Evolutionary conservation across 2,888 invertebrate species (phyloP).

Genomic region (Drosophila paucipuncta): DNA sequence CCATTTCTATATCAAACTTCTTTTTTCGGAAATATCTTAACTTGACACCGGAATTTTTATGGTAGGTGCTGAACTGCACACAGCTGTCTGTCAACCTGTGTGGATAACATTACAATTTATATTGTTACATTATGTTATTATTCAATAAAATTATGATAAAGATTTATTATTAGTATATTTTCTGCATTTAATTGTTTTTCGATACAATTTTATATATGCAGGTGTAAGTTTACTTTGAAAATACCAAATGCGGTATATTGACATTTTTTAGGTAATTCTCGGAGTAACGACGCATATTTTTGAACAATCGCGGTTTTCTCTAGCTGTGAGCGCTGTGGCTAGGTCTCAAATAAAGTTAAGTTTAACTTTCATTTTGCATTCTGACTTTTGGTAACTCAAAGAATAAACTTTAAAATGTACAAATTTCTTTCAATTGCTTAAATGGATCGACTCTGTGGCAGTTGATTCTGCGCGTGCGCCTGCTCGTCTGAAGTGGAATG

Average conservation of each 20-base stretch:
- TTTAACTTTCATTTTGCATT: background rate
- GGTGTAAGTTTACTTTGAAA: background rate
- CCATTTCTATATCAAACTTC: background rate
- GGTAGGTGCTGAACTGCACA: no score
- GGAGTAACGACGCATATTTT: background rate
- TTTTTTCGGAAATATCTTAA: background rate
- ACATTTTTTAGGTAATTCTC: background rate
- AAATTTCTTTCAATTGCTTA: background rate
- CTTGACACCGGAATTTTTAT: background rate
- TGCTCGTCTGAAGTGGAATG: no score
- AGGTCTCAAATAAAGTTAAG: background rate
- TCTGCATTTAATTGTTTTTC: background rate
- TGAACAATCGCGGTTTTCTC: background rate
- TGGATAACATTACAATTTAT: background rate
- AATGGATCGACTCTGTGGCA: background rate
- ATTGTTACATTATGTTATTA: background rate
- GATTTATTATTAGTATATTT: background rate
- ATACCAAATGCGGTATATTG: background rate
- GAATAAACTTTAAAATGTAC: background rate
- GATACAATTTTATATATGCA: background rate
- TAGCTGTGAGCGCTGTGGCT: background rate
- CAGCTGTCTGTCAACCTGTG: no score
- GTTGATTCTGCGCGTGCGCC: no score
- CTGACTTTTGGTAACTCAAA: background rate
- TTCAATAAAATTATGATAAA: background rate